Conservation (phyloP, 1,140 invertebrate species). For the Muscidifurax raptorellus region DNA sequence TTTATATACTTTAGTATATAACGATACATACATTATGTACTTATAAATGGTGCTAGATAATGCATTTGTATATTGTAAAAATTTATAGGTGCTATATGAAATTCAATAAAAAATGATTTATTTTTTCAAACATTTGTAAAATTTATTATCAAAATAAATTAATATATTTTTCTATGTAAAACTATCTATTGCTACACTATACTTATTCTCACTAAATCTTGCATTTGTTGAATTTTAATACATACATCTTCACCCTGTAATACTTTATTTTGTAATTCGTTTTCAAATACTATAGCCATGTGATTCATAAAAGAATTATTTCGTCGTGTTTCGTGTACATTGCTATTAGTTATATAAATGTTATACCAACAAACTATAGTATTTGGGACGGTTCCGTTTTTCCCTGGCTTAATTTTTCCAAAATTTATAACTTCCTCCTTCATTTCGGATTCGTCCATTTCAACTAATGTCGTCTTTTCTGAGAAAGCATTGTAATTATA, state of each 20-base stretch:
- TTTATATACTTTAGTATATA: background rate
- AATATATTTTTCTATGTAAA: constrained; percentile 49
- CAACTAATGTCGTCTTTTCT: constrained; percentile 55
- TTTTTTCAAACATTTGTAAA: background rate
- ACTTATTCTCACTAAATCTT: constrained; percentile 58
- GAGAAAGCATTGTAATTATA: constrained; percentile 59
- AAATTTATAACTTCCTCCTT: constrained; percentile 60
- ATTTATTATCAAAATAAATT: constrained; percentile 37
- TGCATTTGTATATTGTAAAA: background rate
- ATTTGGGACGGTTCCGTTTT: constrained; percentile 59
- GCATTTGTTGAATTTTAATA: constrained; percentile 62
- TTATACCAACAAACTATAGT: constrained; percentile 68
- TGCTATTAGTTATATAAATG: constrained; percentile 56
- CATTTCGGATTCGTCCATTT: constrained; percentile 59
- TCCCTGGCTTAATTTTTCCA: constrained; percentile 54
- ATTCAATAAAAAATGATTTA: background rate
- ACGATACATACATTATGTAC: background rate
- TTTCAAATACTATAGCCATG: constrained; percentile 63
- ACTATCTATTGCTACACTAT: constrained; percentile 47
- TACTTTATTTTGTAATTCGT: constrained; percentile 56
- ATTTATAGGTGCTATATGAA: background rate
- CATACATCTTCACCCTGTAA: constrained; percentile 55
- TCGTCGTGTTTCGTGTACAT: constrained; percentile 57
- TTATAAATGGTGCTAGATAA: background rate
- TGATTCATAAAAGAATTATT: constrained; percentile 67